phyloP scores from a whole-genome alignment of 2,113 vertebrate species.

The Hipposideros armiger region DNA sequence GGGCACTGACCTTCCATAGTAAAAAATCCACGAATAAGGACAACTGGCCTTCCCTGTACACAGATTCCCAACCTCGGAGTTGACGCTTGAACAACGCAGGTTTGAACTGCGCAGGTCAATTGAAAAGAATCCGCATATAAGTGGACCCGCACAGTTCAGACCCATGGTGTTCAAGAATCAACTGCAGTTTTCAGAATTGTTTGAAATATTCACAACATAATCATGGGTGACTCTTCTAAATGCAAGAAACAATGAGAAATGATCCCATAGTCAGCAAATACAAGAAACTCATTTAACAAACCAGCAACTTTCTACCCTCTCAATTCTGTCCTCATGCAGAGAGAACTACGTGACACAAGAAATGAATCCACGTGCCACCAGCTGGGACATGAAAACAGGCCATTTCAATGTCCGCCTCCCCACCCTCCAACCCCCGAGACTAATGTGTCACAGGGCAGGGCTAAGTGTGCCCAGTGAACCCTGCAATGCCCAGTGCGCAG shows the following conservation, averaged over 20 bases:
- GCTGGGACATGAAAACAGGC: not conserved
- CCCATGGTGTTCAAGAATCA: not conserved
- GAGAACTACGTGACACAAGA: accelerated
- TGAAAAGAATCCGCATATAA: not conserved
- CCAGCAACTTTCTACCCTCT: not conserved
- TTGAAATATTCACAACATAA: not conserved
- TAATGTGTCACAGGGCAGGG: not conserved
- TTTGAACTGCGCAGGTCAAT: not conserved
- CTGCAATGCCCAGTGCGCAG: accelerated
- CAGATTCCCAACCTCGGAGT: not conserved
- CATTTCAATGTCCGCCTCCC: not conserved
- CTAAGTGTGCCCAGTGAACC: accelerated
- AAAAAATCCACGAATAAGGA: too few species aligned
- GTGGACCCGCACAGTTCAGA: not conserved
- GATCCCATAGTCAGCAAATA: accelerated
- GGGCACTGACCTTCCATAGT: too few species aligned
- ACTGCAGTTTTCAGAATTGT: not conserved
- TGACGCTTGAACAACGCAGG: not conserved
- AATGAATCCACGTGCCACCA: accelerated
- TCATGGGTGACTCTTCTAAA: not conserved
- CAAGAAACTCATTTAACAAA: not conserved
- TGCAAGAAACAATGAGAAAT: not conserved
- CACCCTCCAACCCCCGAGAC: not conserved
- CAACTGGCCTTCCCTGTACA: too few species aligned
- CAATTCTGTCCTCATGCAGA: not conserved